Conservation (phyloP, 2,888 invertebrate species). For the Zygothrica quintamaculata region DNA sequence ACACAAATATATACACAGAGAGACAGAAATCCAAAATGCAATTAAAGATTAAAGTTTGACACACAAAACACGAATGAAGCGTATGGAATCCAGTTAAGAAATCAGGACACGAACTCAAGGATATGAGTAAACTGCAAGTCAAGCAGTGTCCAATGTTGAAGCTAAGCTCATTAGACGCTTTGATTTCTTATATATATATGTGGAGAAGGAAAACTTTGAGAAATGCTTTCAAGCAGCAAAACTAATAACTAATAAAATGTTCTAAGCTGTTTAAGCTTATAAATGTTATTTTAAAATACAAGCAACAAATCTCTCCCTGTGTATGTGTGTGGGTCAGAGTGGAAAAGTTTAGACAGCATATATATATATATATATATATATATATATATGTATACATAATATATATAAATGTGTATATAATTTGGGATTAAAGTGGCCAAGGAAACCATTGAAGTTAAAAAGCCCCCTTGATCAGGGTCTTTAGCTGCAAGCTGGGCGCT, state of each 20-base stretch:
- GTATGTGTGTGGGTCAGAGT: constrained; percentile 29
- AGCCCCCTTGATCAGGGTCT: constrained; percentile 72
- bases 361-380: constrained; percentile 6
- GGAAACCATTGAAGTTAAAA: constrained; percentile 77
- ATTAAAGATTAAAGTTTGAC: constrained; percentile 70
- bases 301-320: constrained; percentile 15
- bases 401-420: too few relatives aligned
- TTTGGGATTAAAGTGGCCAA: constrained; percentile 51
- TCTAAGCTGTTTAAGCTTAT: constrained; percentile 74
- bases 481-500: constrained; percentile 15
- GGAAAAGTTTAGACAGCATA: constrained; percentile 38
- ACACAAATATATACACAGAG: constrained; percentile 22
- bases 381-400: constrained; percentile 3
- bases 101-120: constrained; percentile 11
- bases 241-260: constrained; percentile 78
- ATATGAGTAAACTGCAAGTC: background rate
- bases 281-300: constrained; percentile 75
- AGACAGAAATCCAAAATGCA: constrained; percentile 57
- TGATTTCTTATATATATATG: constrained; percentile 69
- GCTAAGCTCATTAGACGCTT: constrained; percentile 74
- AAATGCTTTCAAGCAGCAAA: constrained; percentile 60
- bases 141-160: constrained; percentile 70
- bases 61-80: constrained; percentile 11
- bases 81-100: constrained; percentile 26
- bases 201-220: too few relatives aligned